phyloP scores from a whole-genome alignment of 2,888 invertebrate genomes.

The Tenthredo distinguenda region DNA sequence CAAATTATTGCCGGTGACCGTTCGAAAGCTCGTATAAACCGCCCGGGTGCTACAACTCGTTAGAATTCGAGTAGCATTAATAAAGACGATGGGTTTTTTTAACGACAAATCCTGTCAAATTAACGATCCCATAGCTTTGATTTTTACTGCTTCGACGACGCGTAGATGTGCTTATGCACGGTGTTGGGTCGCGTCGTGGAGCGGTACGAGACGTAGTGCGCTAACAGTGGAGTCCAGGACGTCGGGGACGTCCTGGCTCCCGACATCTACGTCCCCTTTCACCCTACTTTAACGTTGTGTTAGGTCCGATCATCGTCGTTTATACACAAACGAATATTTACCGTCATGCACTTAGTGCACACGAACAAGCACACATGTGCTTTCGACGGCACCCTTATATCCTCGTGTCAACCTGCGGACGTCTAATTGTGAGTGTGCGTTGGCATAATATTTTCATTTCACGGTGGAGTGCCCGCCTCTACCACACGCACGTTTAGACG shows the following conservation, averaged over 20 bases:
- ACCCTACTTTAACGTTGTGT: conserved; percentile 10
- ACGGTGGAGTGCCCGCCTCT: conserved; percentile 69
- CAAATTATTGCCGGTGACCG: background rate
- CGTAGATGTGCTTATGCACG: conserved; percentile 44
- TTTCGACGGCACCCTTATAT: conserved; percentile 57
- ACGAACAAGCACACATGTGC: conserved; percentile 22
- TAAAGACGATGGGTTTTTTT: conserved; percentile 27
- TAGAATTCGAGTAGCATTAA: conserved; percentile 19
- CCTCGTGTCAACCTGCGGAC: conserved; percentile 55
- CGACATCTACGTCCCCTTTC: background rate
- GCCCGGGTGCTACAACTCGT: background rate
- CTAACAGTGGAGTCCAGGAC: background rate
- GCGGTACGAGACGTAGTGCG: background rate
- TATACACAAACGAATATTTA: conserved; percentile 11
- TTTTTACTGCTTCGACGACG: conserved; percentile 52
- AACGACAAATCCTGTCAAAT: conserved; percentile 44
- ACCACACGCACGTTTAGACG: conserved; percentile 62
- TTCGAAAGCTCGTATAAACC: conserved; percentile 26
- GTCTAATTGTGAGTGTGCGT: conserved; percentile 57
- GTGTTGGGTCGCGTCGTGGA: background rate
- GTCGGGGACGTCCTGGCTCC: background rate
- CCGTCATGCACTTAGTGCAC: background rate
- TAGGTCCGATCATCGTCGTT: background rate
- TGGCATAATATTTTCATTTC: conserved; percentile 75
- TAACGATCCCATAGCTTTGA: conserved; percentile 53